Evolutionary conservation across 2,797 vertebrate genomes (phyloP), one percentile per base, ranked within the genome.

Genomic region (Ctenopoma multispine): DNA sequence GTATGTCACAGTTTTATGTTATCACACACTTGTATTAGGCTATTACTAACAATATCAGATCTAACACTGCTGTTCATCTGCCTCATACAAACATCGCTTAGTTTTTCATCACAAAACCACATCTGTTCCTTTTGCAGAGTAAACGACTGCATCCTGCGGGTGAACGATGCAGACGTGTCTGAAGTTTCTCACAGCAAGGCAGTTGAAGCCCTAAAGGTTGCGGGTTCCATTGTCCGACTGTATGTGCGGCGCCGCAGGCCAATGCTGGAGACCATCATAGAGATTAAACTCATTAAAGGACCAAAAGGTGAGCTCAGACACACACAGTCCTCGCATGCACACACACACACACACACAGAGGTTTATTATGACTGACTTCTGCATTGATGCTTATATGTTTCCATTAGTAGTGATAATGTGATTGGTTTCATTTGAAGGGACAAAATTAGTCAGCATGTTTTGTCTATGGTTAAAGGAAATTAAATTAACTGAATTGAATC

Each of bases 251-350:
- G 97, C 76, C 96, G 97, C 50, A 93, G 97, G 80, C 97, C 97
- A 3, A 97, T 98, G 93, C 92, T 98, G 80, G 97, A 99, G 91
- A 98, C 97, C 1, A 93, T 98, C 21, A 94, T 96, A 31, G 97
- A 99, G 90, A 97, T 98, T 89, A 98, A 98, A 91, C 94, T 99
- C 75, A 94, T 96, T 88, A 99, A 99, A 94, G 97, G 97, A 82
- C 97, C 97, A 80, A 99, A 99, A 96, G 97, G 97, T 99, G 93
- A 15, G 68, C 69, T 56, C 53, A 63, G 4, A 46, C 34, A 53
- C 4, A 0, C 18, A 36, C 10, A 51, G 96, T 55, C 34, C 5
- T 41, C 38, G n/a, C n/a, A n/a, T n/a, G n/a, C n/a, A n/a, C n/a
- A n/a, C n/a, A n/a, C n/a, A n/a, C n/a, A n/a, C n/a, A n/a, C n/a